Conservation (phyloP, 1,140 invertebrate species). For the Eupristina koningsbergeri region DNA sequence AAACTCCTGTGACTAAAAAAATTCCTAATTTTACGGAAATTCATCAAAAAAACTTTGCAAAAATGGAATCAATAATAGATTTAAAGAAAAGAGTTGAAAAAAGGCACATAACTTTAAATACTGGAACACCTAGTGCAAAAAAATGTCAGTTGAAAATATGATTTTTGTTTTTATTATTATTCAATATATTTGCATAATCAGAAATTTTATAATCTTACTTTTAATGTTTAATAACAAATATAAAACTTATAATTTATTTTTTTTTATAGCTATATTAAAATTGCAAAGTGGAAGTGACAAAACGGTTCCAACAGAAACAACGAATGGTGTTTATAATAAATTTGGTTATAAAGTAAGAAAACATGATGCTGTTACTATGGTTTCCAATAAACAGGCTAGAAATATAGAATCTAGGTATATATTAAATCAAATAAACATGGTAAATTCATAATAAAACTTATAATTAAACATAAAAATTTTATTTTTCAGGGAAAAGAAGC, state of each 20-base stretch:
- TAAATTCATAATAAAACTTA: neutral
- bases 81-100: constrained; percentile 73
- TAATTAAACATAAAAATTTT: neutral
- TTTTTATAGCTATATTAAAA: neutral
- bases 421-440: neutral
- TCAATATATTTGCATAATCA: neutral
- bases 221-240: neutral
- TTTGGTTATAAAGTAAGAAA: constrained; percentile 70
- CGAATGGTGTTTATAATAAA: constrained; percentile 63
- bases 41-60: constrained; percentile 77
- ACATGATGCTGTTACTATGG: constrained; percentile 56
- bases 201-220: constrained; percentile 14
- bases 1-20: constrained; percentile 66
- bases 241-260: neutral
- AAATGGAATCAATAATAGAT: constrained; percentile 79
- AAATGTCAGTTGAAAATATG: constrained; percentile 51
- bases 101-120: constrained; percentile 57
- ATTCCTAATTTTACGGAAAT: constrained; percentile 79
- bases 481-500: constrained; percentile 61
- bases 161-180: neutral
- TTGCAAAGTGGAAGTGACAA: constrained; percentile 41
- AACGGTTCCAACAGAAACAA: constrained; percentile 35
- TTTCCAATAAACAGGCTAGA: constrained; percentile 51
- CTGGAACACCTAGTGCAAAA: constrained; percentile 41
- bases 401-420: constrained; percentile 47